Percentiles rank a stretch among this genome's conserved stretches.
Conservation (phyloP, 1,140 invertebrate species). For the Reticulitermes speratus region DNA sequence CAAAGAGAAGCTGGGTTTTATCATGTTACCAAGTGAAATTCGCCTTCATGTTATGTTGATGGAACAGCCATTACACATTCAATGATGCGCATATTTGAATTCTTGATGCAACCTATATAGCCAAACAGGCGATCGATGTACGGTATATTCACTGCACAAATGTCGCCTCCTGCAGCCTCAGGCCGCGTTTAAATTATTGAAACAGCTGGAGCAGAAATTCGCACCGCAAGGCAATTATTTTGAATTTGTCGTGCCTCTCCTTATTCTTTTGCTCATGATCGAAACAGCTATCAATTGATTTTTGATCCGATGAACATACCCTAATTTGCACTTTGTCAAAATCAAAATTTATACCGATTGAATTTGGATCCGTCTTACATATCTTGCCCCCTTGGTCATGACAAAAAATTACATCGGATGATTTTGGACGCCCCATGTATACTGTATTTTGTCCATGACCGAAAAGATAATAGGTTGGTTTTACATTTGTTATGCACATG, state of each 20-base stretch:
- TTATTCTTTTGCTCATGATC: neutral
- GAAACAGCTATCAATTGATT: neutral
- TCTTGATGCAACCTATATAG: neutral
- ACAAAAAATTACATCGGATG: no score
- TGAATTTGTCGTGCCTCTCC: neutral
- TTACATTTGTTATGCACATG: no score
- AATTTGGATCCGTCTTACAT: neutral
- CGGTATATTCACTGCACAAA: neutral
- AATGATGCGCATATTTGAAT: constrained; percentile 19
- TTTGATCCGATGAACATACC: neutral
- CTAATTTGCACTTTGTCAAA: neutral
- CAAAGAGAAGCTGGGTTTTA: neutral
- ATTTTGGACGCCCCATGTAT: no score
- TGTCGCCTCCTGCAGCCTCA: neutral
- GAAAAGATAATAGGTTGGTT: no score
- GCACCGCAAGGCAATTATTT: neutral
- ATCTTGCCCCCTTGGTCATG: no score
- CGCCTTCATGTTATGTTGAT: neutral
- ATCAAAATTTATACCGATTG: neutral
- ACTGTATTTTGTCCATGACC: no score
- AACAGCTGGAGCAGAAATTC: neutral
- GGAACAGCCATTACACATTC: constrained; percentile 10
- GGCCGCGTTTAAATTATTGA: neutral
- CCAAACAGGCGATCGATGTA: neutral
- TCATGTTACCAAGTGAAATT: neutral